phyloP scores from a whole-genome alignment of 2,797 vertebrate genomes.

The Artibeus jamaicensis region DNA sequence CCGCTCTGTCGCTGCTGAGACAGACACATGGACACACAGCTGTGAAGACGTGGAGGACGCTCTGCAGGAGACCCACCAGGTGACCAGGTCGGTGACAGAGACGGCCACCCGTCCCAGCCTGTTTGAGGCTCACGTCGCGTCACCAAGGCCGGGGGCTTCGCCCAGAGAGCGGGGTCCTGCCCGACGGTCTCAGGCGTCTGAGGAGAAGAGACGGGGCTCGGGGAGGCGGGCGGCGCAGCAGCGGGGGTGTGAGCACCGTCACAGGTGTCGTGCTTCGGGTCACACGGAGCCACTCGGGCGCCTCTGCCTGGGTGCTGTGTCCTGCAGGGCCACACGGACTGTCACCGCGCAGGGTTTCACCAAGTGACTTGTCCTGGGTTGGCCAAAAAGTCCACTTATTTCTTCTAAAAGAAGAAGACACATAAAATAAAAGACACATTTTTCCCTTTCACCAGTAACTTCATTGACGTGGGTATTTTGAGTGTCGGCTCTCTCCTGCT shows the following conservation, averaged over 20 bases:
- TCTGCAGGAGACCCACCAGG: fast-evolving
- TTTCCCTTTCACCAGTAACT: too few species aligned
- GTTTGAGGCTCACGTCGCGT: not conserved
- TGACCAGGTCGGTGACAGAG: fast-evolving
- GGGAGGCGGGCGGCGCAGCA: fast-evolving
- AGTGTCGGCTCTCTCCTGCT: too few species aligned
- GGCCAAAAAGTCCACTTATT: too few species aligned
- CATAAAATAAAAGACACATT: too few species aligned
- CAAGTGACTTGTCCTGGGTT: too few species aligned
- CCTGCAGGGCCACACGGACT: fast-evolving
- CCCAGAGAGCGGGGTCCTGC: not conserved
- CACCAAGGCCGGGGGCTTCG: not conserved
- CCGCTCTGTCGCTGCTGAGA: not conserved
- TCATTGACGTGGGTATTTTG: too few species aligned
- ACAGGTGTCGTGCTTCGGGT: too few species aligned
- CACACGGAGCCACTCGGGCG: too few species aligned
- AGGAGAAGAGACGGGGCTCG: fast-evolving
- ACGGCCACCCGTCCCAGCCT: fast-evolving
- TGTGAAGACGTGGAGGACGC: fast-evolving
- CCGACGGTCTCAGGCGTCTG: not conserved
- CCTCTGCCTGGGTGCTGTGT: fast-evolving
- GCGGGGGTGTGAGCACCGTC: fast-evolving
- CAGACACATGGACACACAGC: fast-evolving
- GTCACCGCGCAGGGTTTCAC: fast-evolving
- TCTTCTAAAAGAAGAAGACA: too few species aligned